phyloP scores from a whole-genome alignment of 2,888 invertebrate species.

The Drosophila tripunctata region DNA sequence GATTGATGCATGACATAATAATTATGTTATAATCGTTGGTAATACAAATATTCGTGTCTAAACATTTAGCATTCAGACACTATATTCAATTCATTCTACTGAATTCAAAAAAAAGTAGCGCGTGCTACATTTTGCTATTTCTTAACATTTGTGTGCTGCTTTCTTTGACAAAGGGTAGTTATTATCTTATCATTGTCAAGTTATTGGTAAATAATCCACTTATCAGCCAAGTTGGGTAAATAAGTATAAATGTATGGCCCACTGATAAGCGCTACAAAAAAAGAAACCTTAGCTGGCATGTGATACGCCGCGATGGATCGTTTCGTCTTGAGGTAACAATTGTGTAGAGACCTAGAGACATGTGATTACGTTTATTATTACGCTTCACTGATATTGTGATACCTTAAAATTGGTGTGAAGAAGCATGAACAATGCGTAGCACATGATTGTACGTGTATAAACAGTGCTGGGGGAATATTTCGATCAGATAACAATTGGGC shows the following conservation, averaged over 20 bases:
- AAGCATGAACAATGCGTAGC: conserved; percentile 14
- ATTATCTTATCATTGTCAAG: conserved; percentile 63
- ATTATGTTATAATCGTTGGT: too few relatives aligned
- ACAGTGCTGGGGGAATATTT: conserved; percentile 5
- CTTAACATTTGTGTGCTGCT: not conserved
- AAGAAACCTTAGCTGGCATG: conserved; percentile 54
- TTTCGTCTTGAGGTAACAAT: conserved; percentile 31
- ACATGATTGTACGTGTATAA: conserved; percentile 28
- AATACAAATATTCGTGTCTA: conserved; percentile 2
- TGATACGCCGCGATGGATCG: conserved; percentile 61
- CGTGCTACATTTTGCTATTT: conserved; percentile 48
- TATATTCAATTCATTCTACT: not conserved
- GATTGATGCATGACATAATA: conserved; percentile 60
- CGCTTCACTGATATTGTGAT: conserved; percentile 14
- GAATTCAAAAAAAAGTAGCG: conserved; percentile 21
- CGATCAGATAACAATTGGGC: conserved; percentile 25
- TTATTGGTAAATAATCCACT: conserved; percentile 72
- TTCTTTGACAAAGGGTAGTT: conserved; percentile 7
- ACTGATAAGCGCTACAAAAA: conserved; percentile 48
- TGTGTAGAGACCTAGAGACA: conserved; percentile 36
- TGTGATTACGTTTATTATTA: conserved; percentile 66
- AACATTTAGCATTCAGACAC: conserved; percentile 20
- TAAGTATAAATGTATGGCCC: conserved; percentile 38
- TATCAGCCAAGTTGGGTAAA: conserved; percentile 56
- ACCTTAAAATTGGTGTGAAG: not conserved